phyloP scores from a whole-genome alignment of 2,113 vertebrate genomes.

The Gracilinanus agilis region DNA sequence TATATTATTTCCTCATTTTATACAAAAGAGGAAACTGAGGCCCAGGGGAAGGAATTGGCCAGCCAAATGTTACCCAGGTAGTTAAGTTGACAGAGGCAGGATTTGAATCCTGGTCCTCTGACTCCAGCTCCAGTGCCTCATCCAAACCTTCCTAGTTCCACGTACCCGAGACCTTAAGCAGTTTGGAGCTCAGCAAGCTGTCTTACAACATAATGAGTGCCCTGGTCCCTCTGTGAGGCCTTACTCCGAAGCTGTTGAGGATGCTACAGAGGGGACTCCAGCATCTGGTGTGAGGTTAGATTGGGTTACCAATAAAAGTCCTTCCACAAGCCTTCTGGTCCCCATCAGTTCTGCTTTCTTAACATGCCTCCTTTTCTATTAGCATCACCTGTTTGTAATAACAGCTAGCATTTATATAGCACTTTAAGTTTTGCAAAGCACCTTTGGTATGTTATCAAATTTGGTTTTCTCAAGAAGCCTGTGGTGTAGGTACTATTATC shows the following conservation, averaged over 20 bases:
- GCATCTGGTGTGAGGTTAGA: not conserved
- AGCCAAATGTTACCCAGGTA: too few relatives aligned
- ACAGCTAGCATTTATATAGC: not conserved
- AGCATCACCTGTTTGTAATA: not conserved
- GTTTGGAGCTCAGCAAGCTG: not conserved
- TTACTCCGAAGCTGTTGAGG: not conserved
- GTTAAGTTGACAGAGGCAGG: too few relatives aligned
- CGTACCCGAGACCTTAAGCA: too few relatives aligned
- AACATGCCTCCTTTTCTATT: not conserved
- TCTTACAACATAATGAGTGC: not conserved
- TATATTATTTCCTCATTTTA: too few relatives aligned
- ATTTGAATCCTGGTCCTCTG: too few relatives aligned
- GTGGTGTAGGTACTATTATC: not conserved
- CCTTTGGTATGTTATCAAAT: not conserved
- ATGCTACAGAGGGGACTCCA: not conserved
- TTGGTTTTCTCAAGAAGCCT: not conserved
- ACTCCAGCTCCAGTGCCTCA: too few relatives aligned
- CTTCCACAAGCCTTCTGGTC: not conserved
- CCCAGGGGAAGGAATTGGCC: too few relatives aligned
- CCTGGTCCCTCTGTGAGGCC: not conserved
- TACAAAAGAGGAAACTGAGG: too few relatives aligned
- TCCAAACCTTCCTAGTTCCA: too few relatives aligned
- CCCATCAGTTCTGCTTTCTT: not conserved
- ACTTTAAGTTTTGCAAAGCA: not conserved
- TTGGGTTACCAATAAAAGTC: not conserved